Evolutionary conservation across 2,113 vertebrate species (phyloP).

Genomic region (Pluvialis apricaria): DNA sequence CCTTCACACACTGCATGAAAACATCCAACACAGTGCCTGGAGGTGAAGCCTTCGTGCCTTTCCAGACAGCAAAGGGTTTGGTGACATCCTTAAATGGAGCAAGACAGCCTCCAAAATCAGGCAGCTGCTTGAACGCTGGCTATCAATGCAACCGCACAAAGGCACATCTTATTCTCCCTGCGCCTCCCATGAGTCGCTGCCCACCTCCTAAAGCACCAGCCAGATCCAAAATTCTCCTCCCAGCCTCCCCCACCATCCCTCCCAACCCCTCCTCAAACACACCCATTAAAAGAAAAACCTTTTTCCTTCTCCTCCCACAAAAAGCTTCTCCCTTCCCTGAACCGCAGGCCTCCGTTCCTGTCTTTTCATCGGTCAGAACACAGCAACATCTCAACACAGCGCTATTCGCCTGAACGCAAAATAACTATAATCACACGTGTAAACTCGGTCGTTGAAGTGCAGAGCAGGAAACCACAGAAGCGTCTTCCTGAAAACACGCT

Average conservation of each 20-base stretch:
- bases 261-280: not conserved
- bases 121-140: not conserved
- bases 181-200: no score
- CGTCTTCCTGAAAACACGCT: not conserved
- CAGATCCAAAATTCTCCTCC: not conserved
- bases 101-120: not conserved
- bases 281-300: rapidly evolving
- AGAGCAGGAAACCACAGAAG: not conserved
- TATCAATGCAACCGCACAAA: not conserved
- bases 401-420: rapidly evolving
- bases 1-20: not conserved
- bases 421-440: not conserved
- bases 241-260: not conserved
- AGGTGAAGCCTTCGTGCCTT: not conserved
- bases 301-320: not conserved
- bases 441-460: not conserved
- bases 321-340: not conserved
- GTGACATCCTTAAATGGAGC: not conserved
- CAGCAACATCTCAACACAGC: rapidly evolving
- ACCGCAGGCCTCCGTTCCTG: rapidly evolving
- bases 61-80: not conserved
- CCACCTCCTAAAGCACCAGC: rapidly evolving
- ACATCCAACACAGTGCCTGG: not conserved
- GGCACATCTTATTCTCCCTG: not conserved
- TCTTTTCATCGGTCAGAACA: not conserved